Percentiles rank a stretch among this genome's conserved stretches.
These are phyloP conservation scores for Hirtodrosophila alboralis DNA, from an alignment of 2,888 invertebrate genomes.

Conservation along the genomic window DNA sequence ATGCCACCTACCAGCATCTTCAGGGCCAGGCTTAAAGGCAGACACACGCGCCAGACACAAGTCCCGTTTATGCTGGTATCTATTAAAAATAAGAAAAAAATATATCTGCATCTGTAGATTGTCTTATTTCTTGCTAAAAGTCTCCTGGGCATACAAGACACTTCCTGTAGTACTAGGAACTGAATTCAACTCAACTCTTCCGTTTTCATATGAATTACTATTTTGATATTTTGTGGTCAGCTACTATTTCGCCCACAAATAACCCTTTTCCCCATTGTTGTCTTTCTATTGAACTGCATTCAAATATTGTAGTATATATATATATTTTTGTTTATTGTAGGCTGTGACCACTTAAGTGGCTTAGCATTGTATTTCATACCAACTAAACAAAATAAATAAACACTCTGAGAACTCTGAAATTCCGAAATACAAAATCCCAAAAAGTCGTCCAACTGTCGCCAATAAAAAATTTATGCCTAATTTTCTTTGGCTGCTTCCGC, in stretches of 20 bases:
- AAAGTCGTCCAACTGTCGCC: slow-evolving; percentile 60
- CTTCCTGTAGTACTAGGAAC: slow-evolving; percentile 47
- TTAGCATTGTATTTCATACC: slow-evolving; percentile 44
- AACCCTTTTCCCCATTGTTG: slow-evolving; percentile 36
- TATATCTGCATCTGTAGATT: slow-evolving; percentile 1
- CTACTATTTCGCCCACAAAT: slow-evolving; percentile 54
- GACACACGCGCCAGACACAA: slow-evolving; percentile 65
- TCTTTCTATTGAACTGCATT: slow-evolving; percentile 40
- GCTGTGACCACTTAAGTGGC: slow-evolving; percentile 73
- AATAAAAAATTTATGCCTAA: slow-evolving; percentile 73
- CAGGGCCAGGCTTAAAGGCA: slow-evolving; percentile 1
- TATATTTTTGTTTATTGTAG: slow-evolving; percentile 49
- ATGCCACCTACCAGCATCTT: slow-evolving; percentile 55
- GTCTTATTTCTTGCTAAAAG: too few relatives aligned
- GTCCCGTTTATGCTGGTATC: slow-evolving; percentile 57
- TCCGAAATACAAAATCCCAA: slow-evolving; percentile 26
- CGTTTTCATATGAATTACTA: slow-evolving; percentile 65
- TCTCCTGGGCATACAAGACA: slow-evolving; percentile 17
- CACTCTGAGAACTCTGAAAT: slow-evolving; percentile 32
- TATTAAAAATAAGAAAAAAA: slow-evolving; percentile 15
- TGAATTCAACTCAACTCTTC: slow-evolving; percentile 58
- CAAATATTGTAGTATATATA: too few relatives aligned
- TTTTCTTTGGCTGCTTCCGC: slow-evolving; percentile 62
- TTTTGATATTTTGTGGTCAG: slow-evolving; percentile 59
- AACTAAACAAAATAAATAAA: too few relatives aligned